Evolutionary conservation across 1,140 invertebrate genomes (phyloP).

Genomic region (Drosophila lacteicornis): DNA sequence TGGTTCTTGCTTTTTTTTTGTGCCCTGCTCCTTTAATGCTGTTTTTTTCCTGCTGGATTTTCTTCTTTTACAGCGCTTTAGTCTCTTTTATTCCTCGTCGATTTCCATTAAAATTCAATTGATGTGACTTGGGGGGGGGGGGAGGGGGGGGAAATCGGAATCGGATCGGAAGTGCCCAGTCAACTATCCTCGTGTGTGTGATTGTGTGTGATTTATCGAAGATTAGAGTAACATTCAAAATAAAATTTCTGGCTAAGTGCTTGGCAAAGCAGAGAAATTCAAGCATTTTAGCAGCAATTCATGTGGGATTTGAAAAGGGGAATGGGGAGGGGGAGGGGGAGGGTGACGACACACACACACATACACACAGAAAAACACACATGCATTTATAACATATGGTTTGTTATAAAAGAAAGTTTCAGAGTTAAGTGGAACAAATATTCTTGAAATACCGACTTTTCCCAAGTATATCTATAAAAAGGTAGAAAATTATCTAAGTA

Average conservation of each 20-base stretch:
- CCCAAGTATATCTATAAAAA: too few species aligned
- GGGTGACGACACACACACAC: neutral
- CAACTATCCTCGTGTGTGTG: constrained; percentile 60
- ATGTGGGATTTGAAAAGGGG: constrained; percentile 62
- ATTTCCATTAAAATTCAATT: constrained; percentile 84
- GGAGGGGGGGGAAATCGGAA: neutral
- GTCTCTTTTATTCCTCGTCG: constrained; percentile 83
- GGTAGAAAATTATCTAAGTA: too few species aligned
- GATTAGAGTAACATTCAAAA: constrained; percentile 80
- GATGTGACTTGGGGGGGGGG: constrained; percentile 54
- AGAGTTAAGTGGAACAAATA: neutral
- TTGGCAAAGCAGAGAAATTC: constrained; percentile 62
- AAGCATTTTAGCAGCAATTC: constrained; percentile 72
- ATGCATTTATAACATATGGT: neutral
- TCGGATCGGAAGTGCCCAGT: constrained; percentile 54
- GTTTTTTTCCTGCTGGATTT: constrained; percentile 37
- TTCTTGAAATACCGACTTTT: neutral
- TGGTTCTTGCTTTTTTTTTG: constrained; percentile 20
- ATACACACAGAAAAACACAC: constrained; percentile 1
- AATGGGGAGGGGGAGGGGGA: constrained; percentile 4
- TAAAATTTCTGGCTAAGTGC: constrained; percentile 79
- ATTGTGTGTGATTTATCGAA: constrained; percentile 68
- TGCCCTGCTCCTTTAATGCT: constrained; percentile 31
- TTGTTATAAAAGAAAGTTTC: neutral
- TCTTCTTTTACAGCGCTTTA: constrained; percentile 73